phyloP scores from a whole-genome alignment of 2,113 vertebrate genomes.

The Connochaetes taurinus region DNA sequence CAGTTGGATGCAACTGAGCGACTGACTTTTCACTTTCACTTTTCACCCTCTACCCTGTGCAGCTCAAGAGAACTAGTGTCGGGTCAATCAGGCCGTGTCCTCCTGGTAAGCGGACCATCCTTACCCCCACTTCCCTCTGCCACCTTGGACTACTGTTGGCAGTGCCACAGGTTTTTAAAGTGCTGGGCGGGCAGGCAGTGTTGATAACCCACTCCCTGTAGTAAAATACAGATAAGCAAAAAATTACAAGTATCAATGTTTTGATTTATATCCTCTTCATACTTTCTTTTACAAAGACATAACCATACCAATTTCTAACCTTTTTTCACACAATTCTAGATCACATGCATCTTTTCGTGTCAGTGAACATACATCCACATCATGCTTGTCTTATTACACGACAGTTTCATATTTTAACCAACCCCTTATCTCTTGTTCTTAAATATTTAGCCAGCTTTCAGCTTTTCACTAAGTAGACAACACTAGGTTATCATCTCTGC shows the following conservation, averaged over 20 bases:
- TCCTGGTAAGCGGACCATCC: not conserved
- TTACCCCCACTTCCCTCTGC: not conserved
- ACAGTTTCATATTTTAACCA: not conserved
- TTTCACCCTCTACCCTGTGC: not conserved
- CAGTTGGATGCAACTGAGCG: fast-evolving
- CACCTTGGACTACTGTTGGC: not conserved
- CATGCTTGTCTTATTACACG: fast-evolving
- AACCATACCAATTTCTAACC: not conserved
- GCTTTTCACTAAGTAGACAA: not conserved
- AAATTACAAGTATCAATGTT: not conserved
- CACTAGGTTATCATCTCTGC: not conserved
- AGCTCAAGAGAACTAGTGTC: not conserved
- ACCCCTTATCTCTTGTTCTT: not conserved
- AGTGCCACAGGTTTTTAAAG: not conserved
- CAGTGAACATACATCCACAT: not conserved
- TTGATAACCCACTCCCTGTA: not conserved
- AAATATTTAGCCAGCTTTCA: not conserved
- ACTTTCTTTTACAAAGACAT: not conserved
- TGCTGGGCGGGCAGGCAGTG: not conserved
- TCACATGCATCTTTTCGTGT: not conserved
- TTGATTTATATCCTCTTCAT: not conserved
- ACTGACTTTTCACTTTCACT: not conserved
- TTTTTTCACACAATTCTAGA: not conserved
- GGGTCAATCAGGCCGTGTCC: not conserved
- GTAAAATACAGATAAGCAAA: not conserved